phyloP scores from a whole-genome alignment of 2,113 vertebrate species.

The Rallus limicola region DNA sequence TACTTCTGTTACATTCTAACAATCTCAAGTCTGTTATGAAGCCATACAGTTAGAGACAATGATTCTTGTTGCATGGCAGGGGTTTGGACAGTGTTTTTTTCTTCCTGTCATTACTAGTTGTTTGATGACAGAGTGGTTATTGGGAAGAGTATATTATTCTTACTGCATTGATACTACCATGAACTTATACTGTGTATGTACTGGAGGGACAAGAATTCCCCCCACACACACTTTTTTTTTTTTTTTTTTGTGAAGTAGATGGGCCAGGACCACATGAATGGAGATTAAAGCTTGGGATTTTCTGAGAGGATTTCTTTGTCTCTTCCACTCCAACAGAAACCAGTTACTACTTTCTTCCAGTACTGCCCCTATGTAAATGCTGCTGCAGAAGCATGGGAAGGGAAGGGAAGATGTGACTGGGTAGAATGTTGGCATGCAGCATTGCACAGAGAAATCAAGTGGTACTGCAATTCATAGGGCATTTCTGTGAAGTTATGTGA shows the following conservation, averaged over 20 bases:
- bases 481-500: background rate
- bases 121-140: constrained; percentile 7
- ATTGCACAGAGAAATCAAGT: background rate
- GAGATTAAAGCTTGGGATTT: background rate
- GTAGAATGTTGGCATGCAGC: background rate
- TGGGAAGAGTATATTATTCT: background rate
- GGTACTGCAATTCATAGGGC: background rate
- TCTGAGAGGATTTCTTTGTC: background rate
- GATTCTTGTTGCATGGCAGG: background rate
- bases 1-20: constrained; percentile 28
- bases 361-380: background rate
- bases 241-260: background rate
- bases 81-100: background rate
- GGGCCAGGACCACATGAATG: background rate
- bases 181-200: background rate
- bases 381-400: background rate
- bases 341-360: background rate
- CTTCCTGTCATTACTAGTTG: constrained; percentile 1
- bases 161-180: background rate
- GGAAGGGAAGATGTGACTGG: background rate
- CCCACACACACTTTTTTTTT: background rate
- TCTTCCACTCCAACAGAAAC: background rate
- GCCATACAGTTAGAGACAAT: constrained; percentile 7
- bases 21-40: background rate
- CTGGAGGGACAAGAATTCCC: background rate